Conservation (phyloP, 2,888 invertebrate genomes). For the Leptogaster cylindrica region DNA sequence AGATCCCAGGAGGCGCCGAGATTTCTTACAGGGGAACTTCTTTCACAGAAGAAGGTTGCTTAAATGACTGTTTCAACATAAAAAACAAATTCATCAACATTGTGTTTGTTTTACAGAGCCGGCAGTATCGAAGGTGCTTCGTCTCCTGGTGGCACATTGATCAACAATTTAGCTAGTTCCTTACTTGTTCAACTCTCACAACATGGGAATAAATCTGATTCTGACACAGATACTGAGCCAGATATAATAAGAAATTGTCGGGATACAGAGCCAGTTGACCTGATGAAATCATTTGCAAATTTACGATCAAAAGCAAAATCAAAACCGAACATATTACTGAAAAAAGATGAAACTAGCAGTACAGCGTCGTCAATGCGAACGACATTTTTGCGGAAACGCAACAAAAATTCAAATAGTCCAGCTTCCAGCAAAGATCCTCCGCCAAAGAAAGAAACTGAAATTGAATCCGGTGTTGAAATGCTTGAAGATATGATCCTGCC, state of each 20-base stretch:
- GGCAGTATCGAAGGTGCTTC: constrained; percentile 58
- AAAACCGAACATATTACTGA: background rate
- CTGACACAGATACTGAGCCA: constrained; percentile 57
- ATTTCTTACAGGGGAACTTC: constrained; percentile 44
- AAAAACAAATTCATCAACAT: background rate
- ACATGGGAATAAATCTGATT: constrained; percentile 45
- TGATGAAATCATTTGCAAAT: constrained; percentile 57
- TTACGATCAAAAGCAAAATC: constrained; percentile 58
- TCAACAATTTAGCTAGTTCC: constrained; percentile 53
- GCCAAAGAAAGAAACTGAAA: constrained; percentile 56
- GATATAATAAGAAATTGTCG: constrained; percentile 54
- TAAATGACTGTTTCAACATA: background rate
- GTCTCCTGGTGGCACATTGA: constrained; percentile 53
- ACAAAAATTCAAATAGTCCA: background rate
- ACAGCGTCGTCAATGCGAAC: background rate
- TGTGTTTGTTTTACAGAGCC: constrained; percentile 51
- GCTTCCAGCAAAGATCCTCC: background rate
- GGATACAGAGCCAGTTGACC: constrained; percentile 50
- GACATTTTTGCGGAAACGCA: constrained; percentile 5
- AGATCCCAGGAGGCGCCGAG: constrained; percentile 46
- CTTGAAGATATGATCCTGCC: constrained; percentile 57
- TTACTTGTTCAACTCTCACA: no score
- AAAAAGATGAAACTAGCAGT: constrained; percentile 12
- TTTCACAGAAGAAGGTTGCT: constrained; percentile 44
- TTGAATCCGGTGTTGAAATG: constrained; percentile 61